Evolutionary conservation across 2,113 vertebrate genomes (phyloP), one percentile per base, ranked within the genome.

Genomic region (Silurus glanis): DNA sequence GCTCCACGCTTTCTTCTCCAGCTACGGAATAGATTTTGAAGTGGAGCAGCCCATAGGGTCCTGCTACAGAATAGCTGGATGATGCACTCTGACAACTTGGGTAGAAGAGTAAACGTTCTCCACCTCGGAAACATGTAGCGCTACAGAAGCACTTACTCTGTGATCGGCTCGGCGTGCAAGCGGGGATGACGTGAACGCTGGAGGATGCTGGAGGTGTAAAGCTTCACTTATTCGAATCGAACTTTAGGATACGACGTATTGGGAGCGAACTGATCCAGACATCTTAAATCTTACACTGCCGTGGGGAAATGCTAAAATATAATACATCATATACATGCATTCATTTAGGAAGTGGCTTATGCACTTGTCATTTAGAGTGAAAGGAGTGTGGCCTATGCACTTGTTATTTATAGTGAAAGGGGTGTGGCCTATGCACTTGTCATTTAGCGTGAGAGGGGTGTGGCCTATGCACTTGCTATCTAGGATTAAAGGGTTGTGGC

Each of bases 71-170:
- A 37, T 7, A 53, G 75, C 74, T 13, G 14, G 9, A 45, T 45
- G 84, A 85, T 85, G 51, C 25, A 25, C 78, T 47, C 21, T 80
- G 84, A 85, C 84, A 80, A 55, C 72, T 28, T 1, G 37, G 56
- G 71, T 21, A 37, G 49, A 56, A 64, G 84, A 69, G 62, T 58
- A 69, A 80, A 85, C 37, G n/a, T n/a, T 66, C 83, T 78, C 37
- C 83, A 37, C 49, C 74, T 53, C n/a, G 16, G 72, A 53, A 76
- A 64, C 81, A 21, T 59, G 53, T 8, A 47, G 28, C 5, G 5
- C 53, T 23, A 56, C 66, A 58, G 45, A 83, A 56, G 78, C 78
- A 6, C 28, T 19, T 37, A 21, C 16, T 19, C 78, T 61, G 25
- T 45, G 78, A 80, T 45, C 56, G 78, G 14, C 25, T 79, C n/a